Base-by-base conservation (phyloP, 2,888 invertebrate species). In the Microdon myrmicae region DNA sequence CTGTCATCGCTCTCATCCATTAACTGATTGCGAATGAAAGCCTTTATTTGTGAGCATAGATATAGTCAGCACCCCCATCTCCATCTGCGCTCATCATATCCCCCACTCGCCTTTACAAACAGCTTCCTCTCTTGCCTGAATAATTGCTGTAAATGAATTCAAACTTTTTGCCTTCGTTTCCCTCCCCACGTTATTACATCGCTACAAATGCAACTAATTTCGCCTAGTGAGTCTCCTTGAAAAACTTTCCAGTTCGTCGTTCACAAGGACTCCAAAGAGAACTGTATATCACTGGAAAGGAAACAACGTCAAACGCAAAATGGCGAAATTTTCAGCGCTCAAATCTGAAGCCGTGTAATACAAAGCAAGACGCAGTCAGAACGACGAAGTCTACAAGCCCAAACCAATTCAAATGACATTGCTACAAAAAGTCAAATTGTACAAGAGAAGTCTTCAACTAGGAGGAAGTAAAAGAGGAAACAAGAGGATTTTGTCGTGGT, bases 171-270 rank as follows among this genome's bases (percentile, higher is more conserved):
- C 22, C 19, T 32, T 6, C 10, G 9, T 9, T 22, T 12, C 13
- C 4, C n/a, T 5, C 3, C 28, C 35, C 12, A 34, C 31, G 16
- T 31, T 45, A 39, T 44, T 45, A 47, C 51, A 53, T 58, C 43
- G 47, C 35, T 58, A 51, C n/a, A 64, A 64, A 58, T 64, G 64
- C 51, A 64, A 64, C 64, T 58, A 64, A 64, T 64, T 64, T 58
- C 49, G 7, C 16, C 39, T 35, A 34, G 31, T 12, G 26, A 39
- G 48, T 41, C 34, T 41, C 61, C 44, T 64, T 51, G 45, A 53
- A 28, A 37, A 48, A 60, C 13, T 58, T 64, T 58, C 43, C 49
- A 61, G 32, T 56, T 61, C 39, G 61, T 39, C 49, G 56, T 64
- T 31, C 32, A 37, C 43, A 41, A 56, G 48, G 32, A 43, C 39